phyloP scores from a whole-genome alignment of 2,797 vertebrate genomes.

The Thamnophis elegans region DNA sequence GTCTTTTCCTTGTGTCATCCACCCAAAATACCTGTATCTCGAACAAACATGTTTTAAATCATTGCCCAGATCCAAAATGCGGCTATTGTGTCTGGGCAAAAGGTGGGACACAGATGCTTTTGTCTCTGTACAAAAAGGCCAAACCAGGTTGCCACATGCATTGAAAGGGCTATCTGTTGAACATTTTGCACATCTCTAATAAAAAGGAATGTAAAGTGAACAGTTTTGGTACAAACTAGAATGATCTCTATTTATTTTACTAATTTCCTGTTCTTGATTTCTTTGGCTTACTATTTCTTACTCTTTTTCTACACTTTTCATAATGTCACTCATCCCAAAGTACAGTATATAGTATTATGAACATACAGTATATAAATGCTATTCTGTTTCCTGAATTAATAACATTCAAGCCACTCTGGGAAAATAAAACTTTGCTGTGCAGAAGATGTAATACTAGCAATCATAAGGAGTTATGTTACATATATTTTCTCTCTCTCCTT shows the following conservation, averaged over 20 bases:
- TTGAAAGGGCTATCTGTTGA: neutral
- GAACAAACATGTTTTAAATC: neutral
- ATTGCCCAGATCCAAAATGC: neutral
- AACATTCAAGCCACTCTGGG: neutral
- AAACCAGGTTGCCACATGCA: neutral
- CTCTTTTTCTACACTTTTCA: neutral
- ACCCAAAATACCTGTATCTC: neutral
- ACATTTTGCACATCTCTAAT: neutral
- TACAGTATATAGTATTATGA: neutral
- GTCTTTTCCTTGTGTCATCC: neutral
- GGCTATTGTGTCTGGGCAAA: neutral
- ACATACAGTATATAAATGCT: neutral
- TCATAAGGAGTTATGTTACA: neutral
- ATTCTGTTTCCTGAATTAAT: neutral
- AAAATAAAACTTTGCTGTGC: neutral
- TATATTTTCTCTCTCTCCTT: neutral
- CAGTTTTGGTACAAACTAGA: neutral
- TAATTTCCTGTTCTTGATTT: neutral
- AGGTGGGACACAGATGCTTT: neutral
- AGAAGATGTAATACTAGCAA: neutral
- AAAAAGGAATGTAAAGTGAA: neutral
- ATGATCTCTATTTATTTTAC: neutral
- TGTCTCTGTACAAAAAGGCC: neutral
- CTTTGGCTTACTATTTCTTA: neutral
- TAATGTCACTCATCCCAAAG: neutral